Conservation (phyloP, 2,888 invertebrate species). For the Leistus spinibarbis region DNA sequence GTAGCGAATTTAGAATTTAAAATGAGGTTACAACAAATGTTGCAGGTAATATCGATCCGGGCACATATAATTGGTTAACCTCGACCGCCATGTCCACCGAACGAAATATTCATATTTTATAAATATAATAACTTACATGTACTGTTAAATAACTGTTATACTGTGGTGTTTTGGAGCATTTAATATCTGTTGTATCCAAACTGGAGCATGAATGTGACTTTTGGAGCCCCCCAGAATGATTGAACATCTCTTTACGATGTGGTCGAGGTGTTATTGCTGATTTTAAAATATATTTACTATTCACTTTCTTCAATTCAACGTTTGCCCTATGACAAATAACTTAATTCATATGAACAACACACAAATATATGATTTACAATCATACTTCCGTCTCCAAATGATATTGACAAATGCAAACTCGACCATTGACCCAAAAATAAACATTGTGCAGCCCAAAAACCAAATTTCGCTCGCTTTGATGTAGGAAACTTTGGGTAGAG, state of each 20-base stretch:
- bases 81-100: too few species aligned
- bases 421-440: slow-evolving; percentile 83
- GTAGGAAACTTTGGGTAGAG: slow-evolving; percentile 86
- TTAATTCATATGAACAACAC: not conserved
- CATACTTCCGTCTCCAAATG: slow-evolving; percentile 83
- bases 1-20: too few species aligned
- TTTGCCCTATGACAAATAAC: slow-evolving; percentile 59
- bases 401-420: slow-evolving; percentile 91
- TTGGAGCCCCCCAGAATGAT: slow-evolving; percentile 65
- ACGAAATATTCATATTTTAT: too few species aligned
- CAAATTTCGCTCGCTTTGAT: slow-evolving; percentile 90
- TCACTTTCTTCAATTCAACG: slow-evolving; percentile 74
- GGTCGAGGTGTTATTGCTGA: slow-evolving; percentile 81
- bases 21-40: too few species aligned
- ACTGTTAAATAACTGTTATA: slow-evolving; percentile 78
- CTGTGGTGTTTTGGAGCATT: slow-evolving; percentile 62
- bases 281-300: slow-evolving; percentile 83
- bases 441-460: slow-evolving; percentile 84
- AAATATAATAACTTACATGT: slow-evolving; percentile 67
- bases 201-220: slow-evolving; percentile 77
- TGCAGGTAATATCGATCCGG: not conserved
- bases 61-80: not conserved
- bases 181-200: slow-evolving; percentile 64
- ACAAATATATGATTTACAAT: slow-evolving; percentile 37
- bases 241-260: slow-evolving; percentile 72